Base-by-base conservation (phyloP, 1,140 invertebrate genomes). In the Galendromus occidentalis region DNA sequence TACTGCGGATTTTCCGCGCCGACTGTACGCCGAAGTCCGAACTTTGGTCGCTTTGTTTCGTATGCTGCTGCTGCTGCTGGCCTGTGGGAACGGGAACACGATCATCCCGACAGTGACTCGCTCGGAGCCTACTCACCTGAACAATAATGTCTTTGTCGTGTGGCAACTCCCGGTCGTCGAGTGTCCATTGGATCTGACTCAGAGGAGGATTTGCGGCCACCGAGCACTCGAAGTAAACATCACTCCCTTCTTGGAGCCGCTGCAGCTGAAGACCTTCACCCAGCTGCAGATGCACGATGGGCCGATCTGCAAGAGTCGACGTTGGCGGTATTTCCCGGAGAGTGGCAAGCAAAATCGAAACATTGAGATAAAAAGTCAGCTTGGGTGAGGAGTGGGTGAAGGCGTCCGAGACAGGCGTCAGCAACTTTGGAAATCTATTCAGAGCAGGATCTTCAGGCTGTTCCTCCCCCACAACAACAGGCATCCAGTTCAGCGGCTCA, bases 131-230 rank as follows among this genome's bases (percentile, higher is more conserved):
- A 22, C 51, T 59, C 25, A 59, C 51, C 51, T 59, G 51, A 25
- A 59, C 14, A 22, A 59, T 25, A 25, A 59, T 59, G 20, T 59
- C 51, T 33, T 25, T 25, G 22, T 59, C 51, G 14, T 59, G 51
- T 14, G 51, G 51, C 25, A 59, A 33, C 25, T 59, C 51, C 51
- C 51, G 51, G 22, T 59, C 51, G 51, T 59, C 33, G 51, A 59
- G 51, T 33, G 51, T 59, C 51, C 51, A 59, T 22, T 33, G 51
- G 51, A 59, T 59, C 12, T 59, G 51, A 59, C 33, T 59, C 25
- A 59, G 20, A 4, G 51, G 51, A 17, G 51, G 51, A 33, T 59
- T 59, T 17, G 51, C 51, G 33, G 51, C 25, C 9, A 59, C 51
- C 14, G 22, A 59, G 20, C 51, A 59, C 33, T 59, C 51, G 22